These are phyloP conservation scores for Menidia menidia DNA, from an alignment of 2,797 vertebrate genomes.

Conservation along the genomic window DNA sequence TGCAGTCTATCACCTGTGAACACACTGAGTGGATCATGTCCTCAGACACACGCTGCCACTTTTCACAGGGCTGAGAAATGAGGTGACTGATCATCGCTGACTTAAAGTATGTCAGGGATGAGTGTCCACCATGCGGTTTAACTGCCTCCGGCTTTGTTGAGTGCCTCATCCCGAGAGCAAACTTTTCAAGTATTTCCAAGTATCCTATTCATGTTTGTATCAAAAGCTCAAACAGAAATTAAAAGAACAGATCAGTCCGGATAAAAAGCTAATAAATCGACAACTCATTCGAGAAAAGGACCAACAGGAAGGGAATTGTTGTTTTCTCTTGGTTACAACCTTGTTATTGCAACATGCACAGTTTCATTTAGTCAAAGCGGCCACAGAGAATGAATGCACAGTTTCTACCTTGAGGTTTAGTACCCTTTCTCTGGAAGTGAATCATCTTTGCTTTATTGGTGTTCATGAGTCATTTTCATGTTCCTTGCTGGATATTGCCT, in stretches of 20 bases:
- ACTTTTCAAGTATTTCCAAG: not conserved
- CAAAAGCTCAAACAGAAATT: not conserved
- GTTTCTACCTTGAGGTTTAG: conserved; percentile 21
- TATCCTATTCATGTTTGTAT: not conserved
- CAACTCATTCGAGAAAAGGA: not conserved
- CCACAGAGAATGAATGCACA: not conserved
- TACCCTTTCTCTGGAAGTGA: conserved; percentile 2
- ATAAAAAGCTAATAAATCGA: conserved; percentile 3
- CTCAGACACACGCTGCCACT: not conserved
- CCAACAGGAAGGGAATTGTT: not conserved
- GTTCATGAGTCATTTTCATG: not conserved
- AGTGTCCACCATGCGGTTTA: not conserved
- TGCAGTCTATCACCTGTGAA: conserved; percentile 22
- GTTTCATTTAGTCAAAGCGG: not conserved
- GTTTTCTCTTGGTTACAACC: not conserved
- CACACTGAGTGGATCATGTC: not conserved
- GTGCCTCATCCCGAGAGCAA: not conserved
- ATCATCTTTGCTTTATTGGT: not conserved
- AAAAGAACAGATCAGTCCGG: not conserved
- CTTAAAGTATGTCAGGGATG: not conserved
- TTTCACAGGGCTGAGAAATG: not conserved
- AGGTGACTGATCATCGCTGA: not conserved
- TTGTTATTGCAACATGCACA: conserved; percentile 12
- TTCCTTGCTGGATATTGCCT: conserved; percentile 3
- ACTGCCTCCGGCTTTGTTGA: not conserved